Percentiles rank a stretch among this genome's conserved stretches.
Conservation (phyloP, 2,888 invertebrate species). For the Notodonta ziczac region DNA sequence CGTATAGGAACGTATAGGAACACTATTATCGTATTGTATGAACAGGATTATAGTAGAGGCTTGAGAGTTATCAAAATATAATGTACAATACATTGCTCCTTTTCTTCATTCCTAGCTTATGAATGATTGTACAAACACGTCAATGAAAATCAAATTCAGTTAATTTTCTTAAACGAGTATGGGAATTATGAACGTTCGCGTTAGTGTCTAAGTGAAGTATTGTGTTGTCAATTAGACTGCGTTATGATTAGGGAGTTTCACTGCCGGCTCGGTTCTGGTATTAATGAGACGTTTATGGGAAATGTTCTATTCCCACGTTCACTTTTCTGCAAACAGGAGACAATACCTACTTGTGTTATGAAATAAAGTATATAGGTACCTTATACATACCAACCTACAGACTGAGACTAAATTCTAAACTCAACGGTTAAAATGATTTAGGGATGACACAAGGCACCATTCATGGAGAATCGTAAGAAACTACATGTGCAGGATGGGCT, state of each 20-base stretch:
- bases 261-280: background rate
- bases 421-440: too few species aligned
- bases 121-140: background rate
- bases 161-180: background rate
- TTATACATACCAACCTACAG: too few species aligned
- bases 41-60: background rate
- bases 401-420: too few species aligned
- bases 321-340: background rate
- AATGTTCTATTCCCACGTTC: constrained; percentile 4
- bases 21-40: constrained; percentile 2
- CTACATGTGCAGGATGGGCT: too few species aligned
- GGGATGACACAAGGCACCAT: too few species aligned
- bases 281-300: background rate
- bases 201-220: background rate
- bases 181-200: background rate
- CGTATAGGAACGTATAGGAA: constrained; percentile 38
- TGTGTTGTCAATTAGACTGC: constrained; percentile 2
- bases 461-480: too few species aligned
- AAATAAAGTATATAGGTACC: too few species aligned
- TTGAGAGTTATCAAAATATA: background rate
- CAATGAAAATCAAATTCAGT: background rate
- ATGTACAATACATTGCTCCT: background rate
- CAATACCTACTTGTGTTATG: too few species aligned
- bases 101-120: background rate
- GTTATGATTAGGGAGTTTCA: constrained; percentile 1